phyloP scores from a whole-genome alignment of 2,797 vertebrate genomes.

The Miichthys miiuy region DNA sequence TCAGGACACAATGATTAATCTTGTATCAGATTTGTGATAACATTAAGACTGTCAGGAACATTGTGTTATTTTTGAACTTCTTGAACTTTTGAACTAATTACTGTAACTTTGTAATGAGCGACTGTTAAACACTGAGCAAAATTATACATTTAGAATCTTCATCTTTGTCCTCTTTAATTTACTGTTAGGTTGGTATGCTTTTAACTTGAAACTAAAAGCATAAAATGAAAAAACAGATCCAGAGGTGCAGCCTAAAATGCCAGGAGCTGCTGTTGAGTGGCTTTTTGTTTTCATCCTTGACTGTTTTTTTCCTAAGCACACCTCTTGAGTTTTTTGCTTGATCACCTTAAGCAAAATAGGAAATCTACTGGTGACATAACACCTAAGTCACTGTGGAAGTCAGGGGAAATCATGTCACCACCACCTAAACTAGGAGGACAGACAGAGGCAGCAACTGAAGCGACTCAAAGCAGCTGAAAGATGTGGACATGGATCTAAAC shows the following conservation, averaged over 20 bases:
- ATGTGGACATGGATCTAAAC: conserved; percentile 32
- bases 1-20: not conserved
- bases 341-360: conserved; percentile 41
- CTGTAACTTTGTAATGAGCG: no score
- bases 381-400: conserved; percentile 51
- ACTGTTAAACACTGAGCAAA: no score
- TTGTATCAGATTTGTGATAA: not conserved
- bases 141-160: not conserved
- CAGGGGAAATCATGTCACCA: conserved; percentile 59
- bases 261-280: not conserved
- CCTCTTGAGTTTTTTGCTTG: conserved; percentile 27
- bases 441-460: conserved; percentile 33
- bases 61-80: not conserved
- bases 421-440: conserved; percentile 54
- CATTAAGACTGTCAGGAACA: not conserved
- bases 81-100: no score
- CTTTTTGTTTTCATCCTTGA: conserved; percentile 34
- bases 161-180: no score
- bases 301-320: conserved; percentile 22
- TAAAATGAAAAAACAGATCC: conserved; percentile 7
- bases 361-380: conserved; percentile 57
- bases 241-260: not conserved
- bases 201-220: not conserved
- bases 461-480: conserved; percentile 33
- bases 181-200: no score